phyloP scores from a whole-genome alignment of 2,113 vertebrate species.

The Astatotilapia flaviijosephi region DNA sequence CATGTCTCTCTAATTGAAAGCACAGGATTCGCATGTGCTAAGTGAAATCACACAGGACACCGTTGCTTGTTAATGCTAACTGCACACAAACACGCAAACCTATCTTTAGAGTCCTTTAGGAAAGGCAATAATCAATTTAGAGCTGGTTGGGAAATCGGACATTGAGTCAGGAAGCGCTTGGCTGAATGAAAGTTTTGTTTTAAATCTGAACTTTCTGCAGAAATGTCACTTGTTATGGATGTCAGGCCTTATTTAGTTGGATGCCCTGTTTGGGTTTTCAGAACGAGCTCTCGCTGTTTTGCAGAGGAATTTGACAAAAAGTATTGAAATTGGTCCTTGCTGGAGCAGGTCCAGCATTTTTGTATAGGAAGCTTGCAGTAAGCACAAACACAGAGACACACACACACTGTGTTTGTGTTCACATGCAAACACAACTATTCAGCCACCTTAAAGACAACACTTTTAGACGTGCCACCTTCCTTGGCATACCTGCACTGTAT shows the following conservation, averaged over 20 bases:
- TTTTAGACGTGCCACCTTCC: not conserved
- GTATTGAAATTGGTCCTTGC: not conserved
- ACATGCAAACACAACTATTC: not conserved
- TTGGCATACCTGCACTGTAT: not conserved
- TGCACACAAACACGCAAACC: not conserved
- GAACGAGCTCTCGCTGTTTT: not conserved
- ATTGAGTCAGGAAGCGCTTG: not conserved
- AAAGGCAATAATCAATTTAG: slow-evolving; percentile 40
- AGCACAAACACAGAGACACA: not conserved
- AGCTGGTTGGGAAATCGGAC: not conserved
- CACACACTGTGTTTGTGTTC: not conserved
- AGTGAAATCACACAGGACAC: slow-evolving; percentile 29
- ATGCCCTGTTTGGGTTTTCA: slow-evolving; percentile 3
- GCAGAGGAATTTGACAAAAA: not conserved
- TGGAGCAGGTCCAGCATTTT: not conserved
- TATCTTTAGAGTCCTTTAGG: not conserved
- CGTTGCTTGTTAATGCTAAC: slow-evolving; percentile 14
- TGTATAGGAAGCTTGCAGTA: not conserved
- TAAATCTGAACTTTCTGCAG: slow-evolving; percentile 32
- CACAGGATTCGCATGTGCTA: slow-evolving; percentile 27
- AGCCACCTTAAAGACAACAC: not conserved
- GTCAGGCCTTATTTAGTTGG: slow-evolving; percentile 23
- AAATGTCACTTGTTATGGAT: slow-evolving; percentile 22
- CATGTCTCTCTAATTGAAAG: slow-evolving; percentile 23
- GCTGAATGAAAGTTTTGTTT: slow-evolving; percentile 44